Conservation (phyloP, 1,140 invertebrate species). For the Tribolium madens region DNA sequence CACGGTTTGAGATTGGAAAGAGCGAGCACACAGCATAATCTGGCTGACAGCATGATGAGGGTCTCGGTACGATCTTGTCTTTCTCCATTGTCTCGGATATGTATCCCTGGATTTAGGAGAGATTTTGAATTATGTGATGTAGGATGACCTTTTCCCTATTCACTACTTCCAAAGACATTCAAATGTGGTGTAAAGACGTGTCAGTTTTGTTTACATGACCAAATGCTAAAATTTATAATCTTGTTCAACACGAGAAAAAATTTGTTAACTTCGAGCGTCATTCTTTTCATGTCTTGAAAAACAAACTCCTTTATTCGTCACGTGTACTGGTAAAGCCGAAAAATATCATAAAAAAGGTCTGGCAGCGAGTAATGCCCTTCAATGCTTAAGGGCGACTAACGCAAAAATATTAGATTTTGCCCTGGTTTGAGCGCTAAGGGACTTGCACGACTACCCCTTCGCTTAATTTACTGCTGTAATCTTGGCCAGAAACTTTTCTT, state of each 20-base stretch:
- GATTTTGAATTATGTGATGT: slow-evolving; percentile 47
- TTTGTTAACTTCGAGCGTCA: background rate
- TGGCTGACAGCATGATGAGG: slow-evolving; percentile 43
- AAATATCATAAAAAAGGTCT: slow-evolving; percentile 23
- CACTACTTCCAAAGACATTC: slow-evolving; percentile 45
- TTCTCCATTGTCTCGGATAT: slow-evolving; percentile 45
- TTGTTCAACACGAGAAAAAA: slow-evolving; percentile 14
- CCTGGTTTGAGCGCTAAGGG: slow-evolving; percentile 19
- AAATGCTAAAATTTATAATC: slow-evolving; percentile 19
- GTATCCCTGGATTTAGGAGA: slow-evolving; percentile 43
- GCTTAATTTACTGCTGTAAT: slow-evolving; percentile 43
- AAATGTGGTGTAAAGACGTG: slow-evolving; percentile 43
- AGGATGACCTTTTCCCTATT: slow-evolving; percentile 44
- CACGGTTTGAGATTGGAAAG: slow-evolving; percentile 38
- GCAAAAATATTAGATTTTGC: slow-evolving; percentile 34
- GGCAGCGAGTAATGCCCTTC: slow-evolving; percentile 11
- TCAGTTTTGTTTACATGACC: slow-evolving; percentile 34
- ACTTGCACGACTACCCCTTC: slow-evolving; percentile 39
- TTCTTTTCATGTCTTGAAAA: slow-evolving; percentile 11
- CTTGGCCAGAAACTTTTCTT: slow-evolving; percentile 41
- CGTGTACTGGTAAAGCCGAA: slow-evolving; percentile 17
- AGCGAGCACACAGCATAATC: slow-evolving; percentile 41
- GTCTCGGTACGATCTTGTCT: slow-evolving; percentile 44
- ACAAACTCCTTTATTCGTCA: background rate
- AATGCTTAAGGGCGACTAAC: slow-evolving; percentile 26